Evolutionary conservation across 2,888 invertebrate genomes (phyloP), one percentile per base, ranked within the genome.

Genomic region (Acrobasis repandana): DNA sequence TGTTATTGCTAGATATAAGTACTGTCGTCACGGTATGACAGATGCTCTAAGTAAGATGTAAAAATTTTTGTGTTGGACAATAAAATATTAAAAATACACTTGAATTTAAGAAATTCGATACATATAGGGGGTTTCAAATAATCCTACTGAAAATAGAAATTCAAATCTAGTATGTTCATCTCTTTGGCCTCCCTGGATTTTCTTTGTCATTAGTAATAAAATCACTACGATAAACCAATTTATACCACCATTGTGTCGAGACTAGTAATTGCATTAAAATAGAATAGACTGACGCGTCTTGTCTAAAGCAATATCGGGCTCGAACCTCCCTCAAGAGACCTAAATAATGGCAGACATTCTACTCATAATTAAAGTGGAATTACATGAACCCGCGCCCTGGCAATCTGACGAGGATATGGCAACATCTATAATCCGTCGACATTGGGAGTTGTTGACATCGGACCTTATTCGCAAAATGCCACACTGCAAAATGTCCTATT

Each of bases 361-460:
- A 11, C 61, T 63, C 58, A 61, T 67, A 74, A 76, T 75, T 75
- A 74, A 74, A 71, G 62, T 65, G 70, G 71, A 72, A 73, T 77
- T 76, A 74, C 70, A 70, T 61, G 63, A 57, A 62, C 56, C 64
- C 47, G 63, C 63, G 70, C 65, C 61, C 63, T 69, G 62, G 69
- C 72, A 72, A 70, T 71, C 73, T 68, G 62, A 62, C 36, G 58
- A 58, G 68, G 70, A 70, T 72, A 72, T 72, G 70, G 65, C 68
- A 66, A 67, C 73, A 71, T 75, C 73, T 73, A 77, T 79, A 76
- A 77, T 72, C 74, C 74, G 67, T 54, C 65, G 66, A 67, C 67
- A 63, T 64, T 66, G 61, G 56, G 65, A 65, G 14, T 14, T 14
- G 11, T 43, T n/a, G 14, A 43, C 43, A n/a, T 43, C 6, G n/a